phyloP scores from a whole-genome alignment of 1,140 invertebrate genomes.

The Procambarus virginalis region DNA sequence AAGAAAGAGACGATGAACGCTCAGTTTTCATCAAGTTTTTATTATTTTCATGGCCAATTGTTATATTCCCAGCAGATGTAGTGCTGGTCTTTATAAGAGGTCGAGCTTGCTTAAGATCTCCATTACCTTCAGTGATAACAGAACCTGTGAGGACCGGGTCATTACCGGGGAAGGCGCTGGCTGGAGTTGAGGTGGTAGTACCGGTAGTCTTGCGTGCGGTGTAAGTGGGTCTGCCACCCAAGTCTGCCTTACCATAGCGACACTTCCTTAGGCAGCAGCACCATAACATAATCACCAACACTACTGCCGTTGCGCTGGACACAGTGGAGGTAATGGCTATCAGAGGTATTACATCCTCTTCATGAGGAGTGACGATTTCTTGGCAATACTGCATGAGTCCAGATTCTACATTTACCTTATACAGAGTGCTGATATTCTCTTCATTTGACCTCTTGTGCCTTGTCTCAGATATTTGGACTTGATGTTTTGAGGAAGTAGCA shows the following conservation, averaged over 20 bases:
- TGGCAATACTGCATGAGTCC: slow-evolving; percentile 21
- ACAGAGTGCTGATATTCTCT: neutral
- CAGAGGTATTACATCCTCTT: slow-evolving; percentile 25
- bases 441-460: slow-evolving; percentile 24
- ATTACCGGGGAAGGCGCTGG: slow-evolving; percentile 28
- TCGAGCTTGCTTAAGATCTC: slow-evolving; percentile 1
- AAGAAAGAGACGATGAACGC: slow-evolving; percentile 26
- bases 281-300: slow-evolving; percentile 41
- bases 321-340: slow-evolving; percentile 40
- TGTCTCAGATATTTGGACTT: slow-evolving; percentile 31
- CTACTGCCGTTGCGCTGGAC: slow-evolving; percentile 27
- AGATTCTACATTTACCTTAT: slow-evolving; percentile 11
- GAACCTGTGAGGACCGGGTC: slow-evolving; percentile 16
- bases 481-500: neutral
- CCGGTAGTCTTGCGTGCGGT: slow-evolving; percentile 25
- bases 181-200: slow-evolving; percentile 42
- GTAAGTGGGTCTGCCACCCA: neutral
- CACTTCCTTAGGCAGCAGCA: slow-evolving; percentile 46
- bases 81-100: neutral
- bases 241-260: neutral
- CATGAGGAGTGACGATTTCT: slow-evolving; percentile 30
- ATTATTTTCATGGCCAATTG: neutral
- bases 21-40: neutral
- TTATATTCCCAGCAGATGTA: neutral
- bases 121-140: neutral